Base-by-base conservation (phyloP, 2,888 invertebrate species). In the Ectemnius cavifrons region DNA sequence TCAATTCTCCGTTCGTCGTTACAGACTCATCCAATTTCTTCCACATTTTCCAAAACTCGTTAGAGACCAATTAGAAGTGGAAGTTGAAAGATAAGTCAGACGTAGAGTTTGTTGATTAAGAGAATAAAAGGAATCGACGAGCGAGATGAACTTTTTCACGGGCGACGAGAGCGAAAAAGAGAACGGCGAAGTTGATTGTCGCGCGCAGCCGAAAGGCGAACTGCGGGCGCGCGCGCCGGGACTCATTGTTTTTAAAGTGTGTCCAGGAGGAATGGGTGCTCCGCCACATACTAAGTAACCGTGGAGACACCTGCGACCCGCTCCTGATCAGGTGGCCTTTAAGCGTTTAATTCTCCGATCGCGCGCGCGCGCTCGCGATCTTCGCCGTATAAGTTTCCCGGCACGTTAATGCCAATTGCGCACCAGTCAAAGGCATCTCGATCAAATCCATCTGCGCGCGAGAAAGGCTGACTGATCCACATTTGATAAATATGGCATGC, bases 161-260 rank as follows among this genome's bases (percentile, higher is more conserved):
- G 37, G 2, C 14, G 60, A 60, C 58, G 23, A 69, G 67, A 47
- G n/a, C 58, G 73, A 60, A 72, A 70, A 79, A 71, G 71, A 63
- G 75, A 71, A 67, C 73, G 61, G 66, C 68, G 47, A 47, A 13
- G 73, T 20, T 73, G 73, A 49, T 69, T 61, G 75, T 75, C 83
- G 78, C 73, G 67, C 78, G 82, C 72, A 79, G 75, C 80, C 82
- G 81, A 83, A 79, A 76, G 71, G 74, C 72, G 81, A 78, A 89
- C 88, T 89, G 88, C 78, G 71, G 78, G 81, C 74, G 77, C 76
- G 76, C 75, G 85, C 76, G 83, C 79, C 82, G 84, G 84, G 84
- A 84, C 86, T 84, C 83, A 88, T 89, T 89, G 88, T 89, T 89
- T 89, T 89, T 86, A 89, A 89, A 86, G 83, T 86, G 79, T 75